phyloP scores from a whole-genome alignment of 23 tunicate genomes.

The Styela plicata region DNA sequence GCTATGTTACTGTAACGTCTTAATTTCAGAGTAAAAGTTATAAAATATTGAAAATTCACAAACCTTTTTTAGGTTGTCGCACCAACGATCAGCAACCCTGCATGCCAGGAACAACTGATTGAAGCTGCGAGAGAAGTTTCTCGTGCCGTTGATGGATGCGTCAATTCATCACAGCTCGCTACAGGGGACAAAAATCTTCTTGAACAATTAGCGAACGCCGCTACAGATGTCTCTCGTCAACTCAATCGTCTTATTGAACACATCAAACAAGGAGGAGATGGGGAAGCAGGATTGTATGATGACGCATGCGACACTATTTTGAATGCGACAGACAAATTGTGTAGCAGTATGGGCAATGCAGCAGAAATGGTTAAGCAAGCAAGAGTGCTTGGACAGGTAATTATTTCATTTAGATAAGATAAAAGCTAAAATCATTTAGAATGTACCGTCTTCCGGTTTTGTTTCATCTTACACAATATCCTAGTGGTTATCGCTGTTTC shows the following conservation, averaged over 20 bases:
- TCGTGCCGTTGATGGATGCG: slow-evolving; percentile 83
- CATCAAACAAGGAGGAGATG: slow-evolving; percentile 84
- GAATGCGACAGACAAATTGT: slow-evolving; percentile 84
- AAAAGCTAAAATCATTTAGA: too few species aligned
- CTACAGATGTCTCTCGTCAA: slow-evolving; percentile 76
- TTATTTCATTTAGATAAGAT: background rate
- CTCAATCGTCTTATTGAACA: slow-evolving; percentile 81
- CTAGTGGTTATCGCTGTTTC: too few species aligned
- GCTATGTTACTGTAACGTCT: too few species aligned
- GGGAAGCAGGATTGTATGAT: slow-evolving; percentile 56
- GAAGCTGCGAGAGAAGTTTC: slow-evolving; percentile 96
- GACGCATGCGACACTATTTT: slow-evolving; percentile 83
- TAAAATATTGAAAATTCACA: too few species aligned
- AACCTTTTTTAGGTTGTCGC: slow-evolving; percentile 89
- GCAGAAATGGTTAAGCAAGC: slow-evolving; percentile 97
- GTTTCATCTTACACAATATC: too few species aligned
- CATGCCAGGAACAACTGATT: slow-evolving; percentile 93
- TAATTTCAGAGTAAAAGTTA: too few species aligned
- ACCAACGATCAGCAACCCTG: slow-evolving; percentile 91
- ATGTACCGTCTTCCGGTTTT: too few species aligned
- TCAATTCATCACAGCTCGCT: slow-evolving; percentile 65
- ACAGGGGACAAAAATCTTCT: slow-evolving; percentile 63
- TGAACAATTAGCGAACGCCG: slow-evolving; percentile 76
- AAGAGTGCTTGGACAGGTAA: slow-evolving; percentile 73
- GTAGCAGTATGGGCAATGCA: slow-evolving; percentile 96